These are phyloP conservation scores for Abrostola triplasia DNA, from an alignment of 2,888 invertebrate genomes.

Conservation along the genomic window DNA sequence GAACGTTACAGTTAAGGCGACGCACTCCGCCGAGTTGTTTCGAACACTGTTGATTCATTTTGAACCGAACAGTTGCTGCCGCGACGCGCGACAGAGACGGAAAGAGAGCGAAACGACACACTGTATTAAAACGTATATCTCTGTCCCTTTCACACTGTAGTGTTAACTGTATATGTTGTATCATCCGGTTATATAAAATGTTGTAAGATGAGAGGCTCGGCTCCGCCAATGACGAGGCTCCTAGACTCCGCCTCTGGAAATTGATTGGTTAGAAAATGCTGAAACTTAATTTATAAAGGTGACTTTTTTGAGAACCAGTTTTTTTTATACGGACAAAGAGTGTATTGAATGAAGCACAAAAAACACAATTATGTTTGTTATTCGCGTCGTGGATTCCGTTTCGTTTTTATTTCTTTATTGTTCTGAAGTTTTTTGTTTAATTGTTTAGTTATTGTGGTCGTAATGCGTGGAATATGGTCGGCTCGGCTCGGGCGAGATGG, in stretches of 20 bases:
- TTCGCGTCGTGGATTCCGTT: constrained; percentile 76
- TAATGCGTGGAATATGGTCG: constrained; percentile 54
- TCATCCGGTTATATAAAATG: constrained; percentile 88
- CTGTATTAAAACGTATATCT: constrained; percentile 76
- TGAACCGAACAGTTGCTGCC: constrained; percentile 79
- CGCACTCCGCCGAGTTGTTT: constrained; percentile 73
- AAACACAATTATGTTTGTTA: constrained; percentile 87
- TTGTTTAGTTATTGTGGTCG: constrained; percentile 71
- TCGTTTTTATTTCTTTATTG: constrained; percentile 74
- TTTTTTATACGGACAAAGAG: constrained; percentile 80
- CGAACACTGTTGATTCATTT: constrained; percentile 86
- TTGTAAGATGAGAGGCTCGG: constrained; percentile 78
- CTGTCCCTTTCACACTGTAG: constrained; percentile 77
- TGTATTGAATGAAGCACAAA: constrained; percentile 83
- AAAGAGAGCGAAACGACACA: constrained; percentile 80
- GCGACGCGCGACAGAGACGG: constrained; percentile 69
- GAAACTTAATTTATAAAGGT: constrained; percentile 88
- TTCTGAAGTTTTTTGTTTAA: constrained; percentile 68
- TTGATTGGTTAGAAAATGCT: constrained; percentile 78
- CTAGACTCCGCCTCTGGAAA: constrained; percentile 72
- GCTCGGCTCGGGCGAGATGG: constrained; percentile 66
- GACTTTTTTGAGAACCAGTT: constrained; percentile 86
- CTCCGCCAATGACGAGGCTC: constrained; percentile 71
- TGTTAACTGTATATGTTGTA: constrained; percentile 88
- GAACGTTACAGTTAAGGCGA: constrained; percentile 70